These are phyloP conservation scores for Drosophila lacicola DNA, from an alignment of 2,888 invertebrate genomes.

Conservation along the genomic window DNA sequence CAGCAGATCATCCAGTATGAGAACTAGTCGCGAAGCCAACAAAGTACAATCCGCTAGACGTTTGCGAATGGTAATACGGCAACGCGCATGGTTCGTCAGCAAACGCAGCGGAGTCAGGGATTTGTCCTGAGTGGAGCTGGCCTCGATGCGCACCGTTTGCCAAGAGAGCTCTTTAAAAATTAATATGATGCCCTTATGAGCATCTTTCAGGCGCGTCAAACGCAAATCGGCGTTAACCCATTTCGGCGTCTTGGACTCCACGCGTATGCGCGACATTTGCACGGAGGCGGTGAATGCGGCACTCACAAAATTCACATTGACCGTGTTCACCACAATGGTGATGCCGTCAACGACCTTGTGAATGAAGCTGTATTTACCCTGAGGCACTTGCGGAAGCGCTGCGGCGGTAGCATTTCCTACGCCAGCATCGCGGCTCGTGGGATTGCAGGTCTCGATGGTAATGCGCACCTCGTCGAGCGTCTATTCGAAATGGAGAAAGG, in stretches of 20 bases:
- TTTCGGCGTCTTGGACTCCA: constrained; percentile 96
- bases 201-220: constrained; percentile 96
- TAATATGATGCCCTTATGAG: constrained; percentile 94
- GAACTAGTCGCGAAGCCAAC: constrained; percentile 94
- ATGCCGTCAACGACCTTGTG: constrained; percentile 99
- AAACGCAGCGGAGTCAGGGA: constrained; percentile 95
- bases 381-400: constrained; percentile 86
- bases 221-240: constrained; percentile 95
- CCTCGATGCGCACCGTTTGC: constrained; percentile 98
- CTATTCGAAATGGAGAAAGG: constrained; percentile 47
- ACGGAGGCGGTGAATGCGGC: constrained; percentile 98
- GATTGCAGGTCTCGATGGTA: constrained; percentile 96
- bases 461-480: constrained; percentile 96
- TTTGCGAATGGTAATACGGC: constrained; percentile 98
- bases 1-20: constrained; percentile 97
- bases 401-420: constrained; percentile 82
- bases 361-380: constrained; percentile 93
- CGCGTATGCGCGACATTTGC: constrained; percentile 96
- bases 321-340: constrained; percentile 97
- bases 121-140: constrained; percentile 91
- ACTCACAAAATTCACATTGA: constrained; percentile 96
- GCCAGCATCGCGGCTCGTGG: constrained; percentile 87
- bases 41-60: constrained; percentile 96
- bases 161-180: constrained; percentile 99
- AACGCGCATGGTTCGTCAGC: constrained; percentile 96